Percentiles rank a stretch among this genome's conserved stretches.
phyloP scores from a whole-genome alignment of 2,888 invertebrate genomes.

The Melinopterus prodromus region DNA sequence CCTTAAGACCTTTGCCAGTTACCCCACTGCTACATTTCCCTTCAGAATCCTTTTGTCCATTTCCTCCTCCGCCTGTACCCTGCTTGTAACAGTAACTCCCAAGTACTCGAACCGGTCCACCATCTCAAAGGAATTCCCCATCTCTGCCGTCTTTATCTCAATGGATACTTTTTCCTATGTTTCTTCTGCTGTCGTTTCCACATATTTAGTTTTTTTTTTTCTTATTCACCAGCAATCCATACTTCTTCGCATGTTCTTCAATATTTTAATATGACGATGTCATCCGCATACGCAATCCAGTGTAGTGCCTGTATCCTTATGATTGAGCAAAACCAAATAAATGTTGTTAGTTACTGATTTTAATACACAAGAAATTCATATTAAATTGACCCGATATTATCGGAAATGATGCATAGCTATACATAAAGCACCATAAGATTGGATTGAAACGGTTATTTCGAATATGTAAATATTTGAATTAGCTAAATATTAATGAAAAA shows the following conservation, averaged over 20 bases:
- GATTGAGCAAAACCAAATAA: no score
- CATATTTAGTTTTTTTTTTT: not conserved
- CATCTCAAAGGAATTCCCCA: not conserved
- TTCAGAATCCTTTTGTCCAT: not conserved
- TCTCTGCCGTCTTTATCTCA: not conserved
- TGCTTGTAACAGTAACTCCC: not conserved
- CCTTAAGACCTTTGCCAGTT: not conserved
- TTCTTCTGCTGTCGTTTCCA: not conserved
- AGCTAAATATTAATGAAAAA: no score
- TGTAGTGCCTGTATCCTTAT: not conserved
- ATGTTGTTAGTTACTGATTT: no score
- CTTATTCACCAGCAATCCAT: not conserved
- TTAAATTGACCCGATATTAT: no score
- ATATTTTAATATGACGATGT: not conserved
- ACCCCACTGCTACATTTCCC: not conserved
- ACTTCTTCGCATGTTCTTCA: not conserved
- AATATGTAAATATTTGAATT: no score
- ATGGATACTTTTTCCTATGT: not conserved
- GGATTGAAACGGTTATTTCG: no score
- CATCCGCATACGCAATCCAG: not conserved
- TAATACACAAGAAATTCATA: no score
- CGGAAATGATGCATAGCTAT: no score
- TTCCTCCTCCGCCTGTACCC: not conserved
- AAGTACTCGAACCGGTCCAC: not conserved
- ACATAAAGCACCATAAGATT: no score